phyloP scores from a whole-genome alignment of 2,888 invertebrate genomes.

The Andricus curvator region DNA sequence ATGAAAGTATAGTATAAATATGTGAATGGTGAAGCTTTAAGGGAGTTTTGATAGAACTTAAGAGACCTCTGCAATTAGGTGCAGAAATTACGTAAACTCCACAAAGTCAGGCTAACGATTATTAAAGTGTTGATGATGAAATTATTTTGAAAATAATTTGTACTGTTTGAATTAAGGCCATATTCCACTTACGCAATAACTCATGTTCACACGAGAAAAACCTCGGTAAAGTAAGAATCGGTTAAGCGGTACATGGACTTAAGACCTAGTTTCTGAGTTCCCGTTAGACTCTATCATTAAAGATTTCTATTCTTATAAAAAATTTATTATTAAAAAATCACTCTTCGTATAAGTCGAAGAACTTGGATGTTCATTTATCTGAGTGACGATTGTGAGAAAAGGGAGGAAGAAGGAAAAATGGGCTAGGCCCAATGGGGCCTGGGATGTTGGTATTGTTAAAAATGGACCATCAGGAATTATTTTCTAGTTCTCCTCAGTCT shows the following conservation, averaged over 20 bases:
- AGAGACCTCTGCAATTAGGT: neutral
- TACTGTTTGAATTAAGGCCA: too few species aligned
- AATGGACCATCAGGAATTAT: slow-evolving; percentile 32
- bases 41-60: neutral
- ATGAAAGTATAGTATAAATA: slow-evolving; percentile 1
- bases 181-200: too few species aligned
- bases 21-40: neutral
- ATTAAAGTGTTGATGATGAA: too few species aligned
- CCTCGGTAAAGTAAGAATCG: too few species aligned
- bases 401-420: slow-evolving; percentile 20
- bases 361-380: neutral
- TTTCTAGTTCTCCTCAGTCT: slow-evolving; percentile 3
- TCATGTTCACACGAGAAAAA: too few species aligned
- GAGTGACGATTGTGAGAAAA: slow-evolving; percentile 2
- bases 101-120: neutral
- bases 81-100: neutral
- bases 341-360: neutral
- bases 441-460: slow-evolving; percentile 50
- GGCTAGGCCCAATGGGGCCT: slow-evolving; percentile 21
- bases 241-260: neutral
- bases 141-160: too few species aligned
- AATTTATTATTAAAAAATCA: neutral
- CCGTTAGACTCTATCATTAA: neutral
- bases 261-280: neutral
- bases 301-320: neutral